Evolutionary conservation across 2,888 invertebrate genomes (phyloP).

Genomic region (Choreutis nemorana): DNA sequence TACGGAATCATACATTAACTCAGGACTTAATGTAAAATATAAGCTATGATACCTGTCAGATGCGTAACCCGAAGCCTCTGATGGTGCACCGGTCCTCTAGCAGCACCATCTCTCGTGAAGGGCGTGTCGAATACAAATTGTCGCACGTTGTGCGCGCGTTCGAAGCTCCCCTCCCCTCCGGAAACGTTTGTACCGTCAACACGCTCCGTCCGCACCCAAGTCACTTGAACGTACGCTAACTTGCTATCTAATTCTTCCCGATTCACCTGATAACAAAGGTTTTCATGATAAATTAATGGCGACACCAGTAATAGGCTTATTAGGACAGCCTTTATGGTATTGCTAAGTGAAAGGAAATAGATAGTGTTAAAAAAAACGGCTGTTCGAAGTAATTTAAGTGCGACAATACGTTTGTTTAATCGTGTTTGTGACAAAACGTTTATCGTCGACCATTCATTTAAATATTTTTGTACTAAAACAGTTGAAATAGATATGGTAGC

Average conservation of each 20-base stretch:
- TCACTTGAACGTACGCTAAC: constrained; percentile 92
- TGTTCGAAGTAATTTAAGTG: not conserved
- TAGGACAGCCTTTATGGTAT: too few relatives aligned
- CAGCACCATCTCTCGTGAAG: constrained; percentile 86
- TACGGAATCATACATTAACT: too few relatives aligned
- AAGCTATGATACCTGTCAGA: constrained; percentile 73
- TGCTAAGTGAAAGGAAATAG: too few relatives aligned
- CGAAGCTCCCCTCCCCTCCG: constrained; percentile 83
- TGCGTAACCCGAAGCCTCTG: constrained; percentile 93
- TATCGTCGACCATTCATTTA: too few relatives aligned
- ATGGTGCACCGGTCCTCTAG: constrained; percentile 81
- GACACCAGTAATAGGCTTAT: too few relatives aligned
- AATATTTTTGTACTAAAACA: too few relatives aligned
- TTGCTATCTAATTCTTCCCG: constrained; percentile 81
- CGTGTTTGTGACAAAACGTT: too few relatives aligned
- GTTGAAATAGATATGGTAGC: too few relatives aligned
- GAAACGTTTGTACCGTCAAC: constrained; percentile 73
- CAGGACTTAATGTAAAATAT: not conserved
- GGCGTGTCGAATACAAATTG: constrained; percentile 96
- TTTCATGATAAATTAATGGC: too few relatives aligned
- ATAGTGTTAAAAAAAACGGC: constrained; percentile 1
- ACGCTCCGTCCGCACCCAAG: constrained; percentile 92
- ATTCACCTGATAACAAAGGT: too few relatives aligned
- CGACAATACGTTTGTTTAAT: too few relatives aligned
- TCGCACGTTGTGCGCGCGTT: constrained; percentile 87